phyloP scores from a whole-genome alignment of 2,797 vertebrate genomes.

The Leuciscus waleckii region DNA sequence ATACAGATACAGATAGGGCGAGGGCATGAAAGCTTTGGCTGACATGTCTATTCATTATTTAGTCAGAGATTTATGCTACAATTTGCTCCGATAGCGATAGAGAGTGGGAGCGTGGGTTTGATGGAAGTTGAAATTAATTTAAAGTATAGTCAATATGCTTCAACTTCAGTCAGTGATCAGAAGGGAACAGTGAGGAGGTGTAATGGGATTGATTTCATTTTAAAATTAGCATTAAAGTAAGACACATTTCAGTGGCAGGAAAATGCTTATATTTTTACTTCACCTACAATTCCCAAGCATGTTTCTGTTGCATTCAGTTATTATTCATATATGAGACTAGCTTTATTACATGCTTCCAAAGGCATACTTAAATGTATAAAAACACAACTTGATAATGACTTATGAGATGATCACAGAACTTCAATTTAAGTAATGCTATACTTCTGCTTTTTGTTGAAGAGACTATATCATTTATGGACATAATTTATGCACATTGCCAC shows the following conservation, averaged over 20 bases:
- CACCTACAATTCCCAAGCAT: neutral
- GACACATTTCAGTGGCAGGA: neutral
- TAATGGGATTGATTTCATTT: neutral
- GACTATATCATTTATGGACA: neutral
- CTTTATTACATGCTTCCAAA: neutral
- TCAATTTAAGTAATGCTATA: neutral
- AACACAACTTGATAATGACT: neutral
- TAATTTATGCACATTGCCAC: neutral
- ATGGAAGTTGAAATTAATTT: slow-evolving; percentile 43
- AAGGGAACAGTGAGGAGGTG: slow-evolving; percentile 13
- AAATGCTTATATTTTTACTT: neutral
- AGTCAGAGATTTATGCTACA: slow-evolving; percentile 57
- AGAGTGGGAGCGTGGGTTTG: slow-evolving; percentile 33
- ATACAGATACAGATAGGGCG: slow-evolving; percentile 59
- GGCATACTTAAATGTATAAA: neutral
- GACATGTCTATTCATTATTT: slow-evolving; percentile 58
- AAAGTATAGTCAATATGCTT: slow-evolving; percentile 35
- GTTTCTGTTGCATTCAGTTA: neutral
- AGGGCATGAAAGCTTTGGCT: slow-evolving; percentile 48
- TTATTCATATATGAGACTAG: neutral
- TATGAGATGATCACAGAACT: neutral
- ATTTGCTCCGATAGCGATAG: slow-evolving; percentile 35
- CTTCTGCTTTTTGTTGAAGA: neutral
- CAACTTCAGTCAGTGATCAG: slow-evolving; percentile 22
- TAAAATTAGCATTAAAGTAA: slow-evolving; percentile 10